These are phyloP conservation scores for Falco naumanni DNA, from an alignment of 2,797 vertebrate genomes.

Conservation along the genomic window DNA sequence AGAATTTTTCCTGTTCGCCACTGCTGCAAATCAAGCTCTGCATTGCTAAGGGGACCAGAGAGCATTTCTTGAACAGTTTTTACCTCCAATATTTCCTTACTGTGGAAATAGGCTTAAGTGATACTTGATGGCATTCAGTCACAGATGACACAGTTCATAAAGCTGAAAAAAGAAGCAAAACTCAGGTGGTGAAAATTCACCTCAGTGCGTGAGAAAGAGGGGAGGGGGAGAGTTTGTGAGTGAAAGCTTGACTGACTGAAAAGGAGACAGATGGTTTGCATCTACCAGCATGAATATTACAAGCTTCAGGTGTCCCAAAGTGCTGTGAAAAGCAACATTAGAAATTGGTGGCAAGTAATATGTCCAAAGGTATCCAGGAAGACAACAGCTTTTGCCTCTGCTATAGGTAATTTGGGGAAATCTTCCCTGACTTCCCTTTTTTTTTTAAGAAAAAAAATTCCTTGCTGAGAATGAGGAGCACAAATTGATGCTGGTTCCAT, in stretches of 20 bases:
- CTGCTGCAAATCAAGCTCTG: constrained; percentile 7
- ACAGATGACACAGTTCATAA: constrained; percentile 38
- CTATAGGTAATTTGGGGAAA: not conserved
- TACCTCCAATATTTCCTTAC: not conserved
- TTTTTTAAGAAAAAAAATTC: not conserved
- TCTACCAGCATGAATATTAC: not conserved
- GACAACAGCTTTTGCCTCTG: not conserved
- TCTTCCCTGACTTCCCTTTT: not conserved
- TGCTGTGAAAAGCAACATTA: constrained; percentile 21
- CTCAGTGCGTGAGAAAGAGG: not conserved
- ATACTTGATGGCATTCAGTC: constrained; percentile 18
- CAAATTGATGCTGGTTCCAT: not conserved
- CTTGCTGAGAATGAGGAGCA: not conserved
- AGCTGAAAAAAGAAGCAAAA: not conserved
- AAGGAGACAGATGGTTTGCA: constrained; percentile 44
- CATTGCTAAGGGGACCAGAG: not conserved
- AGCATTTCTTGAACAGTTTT: not conserved
- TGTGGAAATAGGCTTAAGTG: constrained; percentile 33
- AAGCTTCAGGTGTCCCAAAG: constrained; percentile 51
- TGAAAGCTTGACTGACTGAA: not conserved
- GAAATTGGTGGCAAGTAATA: not conserved
- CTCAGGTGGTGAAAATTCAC: constrained; percentile 54
- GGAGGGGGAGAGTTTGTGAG: not conserved
- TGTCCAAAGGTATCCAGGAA: not conserved
- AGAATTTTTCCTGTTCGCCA: not conserved